These are phyloP conservation scores for Pelagia noctiluca DNA, from an alignment of 30 jellyfish, hydroid and myxozoan genomes.

Conservation along the genomic window DNA sequence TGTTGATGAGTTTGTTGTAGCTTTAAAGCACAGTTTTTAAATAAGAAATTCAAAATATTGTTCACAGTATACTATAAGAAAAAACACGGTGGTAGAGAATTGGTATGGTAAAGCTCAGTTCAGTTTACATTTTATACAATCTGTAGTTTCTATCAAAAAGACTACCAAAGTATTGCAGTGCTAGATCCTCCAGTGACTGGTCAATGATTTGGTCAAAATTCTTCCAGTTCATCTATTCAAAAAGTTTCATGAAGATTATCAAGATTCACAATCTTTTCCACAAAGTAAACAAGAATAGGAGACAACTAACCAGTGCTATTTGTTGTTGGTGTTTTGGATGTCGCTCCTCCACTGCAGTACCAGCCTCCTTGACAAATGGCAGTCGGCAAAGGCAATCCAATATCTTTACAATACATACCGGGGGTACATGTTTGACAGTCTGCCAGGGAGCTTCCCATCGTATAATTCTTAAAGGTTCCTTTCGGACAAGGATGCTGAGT, in stretches of 20 bases:
- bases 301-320: slow-evolving; percentile 57
- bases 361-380: slow-evolving; percentile 94
- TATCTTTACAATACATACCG: slow-evolving; percentile 84
- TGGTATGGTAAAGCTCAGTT: too few relatives aligned
- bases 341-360: slow-evolving; percentile 94
- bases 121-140: too few relatives aligned
- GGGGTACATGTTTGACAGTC: slow-evolving; percentile 93
- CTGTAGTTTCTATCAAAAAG: too few relatives aligned
- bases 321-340: slow-evolving; percentile 79
- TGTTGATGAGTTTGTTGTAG: too few relatives aligned
- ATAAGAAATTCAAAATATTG: too few relatives aligned
- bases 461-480: slow-evolving; percentile 92
- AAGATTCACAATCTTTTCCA: background rate
- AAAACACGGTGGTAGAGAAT: too few relatives aligned
- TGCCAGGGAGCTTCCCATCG: slow-evolving; percentile 72
- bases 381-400: slow-evolving; percentile 78
- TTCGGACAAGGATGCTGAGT: slow-evolving; percentile 88
- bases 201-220: too few relatives aligned
- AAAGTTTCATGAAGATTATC: background rate
- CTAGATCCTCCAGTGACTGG: too few relatives aligned
- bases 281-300: background rate
- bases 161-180: too few relatives aligned
- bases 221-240: too few relatives aligned
- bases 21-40: too few relatives aligned
- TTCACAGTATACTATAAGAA: too few relatives aligned